phyloP scores from a whole-genome alignment of 2,113 vertebrate genomes.

The Neolamprologus hecqui region DNA sequence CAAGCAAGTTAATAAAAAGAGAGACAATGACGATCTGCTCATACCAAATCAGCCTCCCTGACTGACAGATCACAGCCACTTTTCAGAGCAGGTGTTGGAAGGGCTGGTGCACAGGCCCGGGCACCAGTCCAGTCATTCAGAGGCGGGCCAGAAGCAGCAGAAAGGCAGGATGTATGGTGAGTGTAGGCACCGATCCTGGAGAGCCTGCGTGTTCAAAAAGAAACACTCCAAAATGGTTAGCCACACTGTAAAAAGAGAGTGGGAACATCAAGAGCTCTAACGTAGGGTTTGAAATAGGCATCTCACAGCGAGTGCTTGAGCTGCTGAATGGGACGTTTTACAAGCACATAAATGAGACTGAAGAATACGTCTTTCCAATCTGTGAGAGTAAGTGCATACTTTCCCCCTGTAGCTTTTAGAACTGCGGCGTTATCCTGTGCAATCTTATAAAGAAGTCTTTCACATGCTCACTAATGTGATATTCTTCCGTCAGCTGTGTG shows the following conservation, averaged over 20 bases:
- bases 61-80: background rate
- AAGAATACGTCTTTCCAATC: background rate
- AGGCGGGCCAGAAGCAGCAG: background rate
- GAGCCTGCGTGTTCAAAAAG: background rate
- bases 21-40: background rate
- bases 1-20: background rate
- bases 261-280: background rate
- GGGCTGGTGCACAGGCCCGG: background rate
- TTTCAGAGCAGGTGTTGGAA: background rate
- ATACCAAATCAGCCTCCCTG: background rate
- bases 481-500: constrained; percentile 80
- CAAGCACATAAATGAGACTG: background rate
- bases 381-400: too few species aligned
- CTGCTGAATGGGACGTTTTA: background rate
- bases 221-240: background rate
- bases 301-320: background rate
- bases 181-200: background rate
- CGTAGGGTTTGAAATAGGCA: background rate
- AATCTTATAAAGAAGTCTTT: background rate
- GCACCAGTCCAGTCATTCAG: background rate
- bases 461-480: background rate
- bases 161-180: background rate
- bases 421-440: background rate
- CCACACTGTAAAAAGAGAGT: background rate
- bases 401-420: background rate